A percentile compares a stretch with the other conserved stretches of the same genome.
Evolutionary conservation across 2,888 invertebrate species (phyloP).

Genomic region (Hydrotaea diabolus): DNA sequence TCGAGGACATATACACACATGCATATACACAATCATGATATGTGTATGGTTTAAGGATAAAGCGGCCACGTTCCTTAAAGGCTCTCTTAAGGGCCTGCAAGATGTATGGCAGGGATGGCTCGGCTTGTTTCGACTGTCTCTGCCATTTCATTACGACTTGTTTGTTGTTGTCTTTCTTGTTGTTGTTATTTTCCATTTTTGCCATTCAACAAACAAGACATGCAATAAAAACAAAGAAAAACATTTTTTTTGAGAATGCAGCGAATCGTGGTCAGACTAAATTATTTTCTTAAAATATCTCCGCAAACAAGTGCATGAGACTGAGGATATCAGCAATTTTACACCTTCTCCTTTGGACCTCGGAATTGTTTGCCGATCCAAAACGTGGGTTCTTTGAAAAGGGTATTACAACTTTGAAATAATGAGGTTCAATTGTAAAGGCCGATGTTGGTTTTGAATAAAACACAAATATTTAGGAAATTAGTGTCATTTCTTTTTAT

Average conservation of each 20-base stretch:
- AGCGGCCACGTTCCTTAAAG: constrained; percentile 19
- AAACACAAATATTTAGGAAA: too few relatives aligned
- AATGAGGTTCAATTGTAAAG: too few relatives aligned
- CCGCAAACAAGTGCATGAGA: too few relatives aligned
- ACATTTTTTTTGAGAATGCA: constrained; percentile 1
- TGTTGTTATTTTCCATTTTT: not conserved
- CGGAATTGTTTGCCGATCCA: too few relatives aligned
- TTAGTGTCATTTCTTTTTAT: too few relatives aligned
- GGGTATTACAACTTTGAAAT: too few relatives aligned
- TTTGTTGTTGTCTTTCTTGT: constrained; percentile 1
- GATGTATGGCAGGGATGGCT: not conserved
- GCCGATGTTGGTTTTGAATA: too few relatives aligned
- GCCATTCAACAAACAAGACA: constrained; percentile 14
- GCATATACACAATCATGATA: not conserved
- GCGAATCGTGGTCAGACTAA: not conserved
- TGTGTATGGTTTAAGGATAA: not conserved
- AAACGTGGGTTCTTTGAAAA: too few relatives aligned
- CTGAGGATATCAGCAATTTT: too few relatives aligned
- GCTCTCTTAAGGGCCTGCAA: constrained; percentile 23
- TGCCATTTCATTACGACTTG: constrained; percentile 22
- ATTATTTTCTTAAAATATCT: too few relatives aligned
- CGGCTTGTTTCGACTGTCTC: not conserved
- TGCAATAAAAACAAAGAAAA: constrained; percentile 17
- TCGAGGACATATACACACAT: not conserved
- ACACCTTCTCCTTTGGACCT: too few relatives aligned